A percentile compares a stretch with the other conserved stretches of the same genome.
phyloP scores from a whole-genome alignment of 2,797 vertebrate species.

The Acridotheres tristis region DNA sequence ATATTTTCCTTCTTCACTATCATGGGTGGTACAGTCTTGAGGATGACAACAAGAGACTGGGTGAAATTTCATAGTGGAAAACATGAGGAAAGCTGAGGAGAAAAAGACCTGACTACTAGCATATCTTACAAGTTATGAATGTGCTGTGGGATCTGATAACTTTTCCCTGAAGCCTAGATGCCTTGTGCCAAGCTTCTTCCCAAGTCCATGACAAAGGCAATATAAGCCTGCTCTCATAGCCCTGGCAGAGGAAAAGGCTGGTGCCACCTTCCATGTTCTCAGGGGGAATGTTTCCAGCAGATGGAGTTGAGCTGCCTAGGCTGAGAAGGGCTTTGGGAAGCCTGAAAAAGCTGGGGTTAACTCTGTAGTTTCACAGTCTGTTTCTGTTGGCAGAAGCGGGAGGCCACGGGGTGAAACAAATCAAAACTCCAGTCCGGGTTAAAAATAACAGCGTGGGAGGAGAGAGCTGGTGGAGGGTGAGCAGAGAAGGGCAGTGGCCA shows the following conservation, averaged over 20 bases:
- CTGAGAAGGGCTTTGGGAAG: not conserved
- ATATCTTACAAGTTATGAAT: not conserved
- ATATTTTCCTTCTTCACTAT: not conserved
- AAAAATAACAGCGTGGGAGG: not conserved
- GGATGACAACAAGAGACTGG: not conserved
- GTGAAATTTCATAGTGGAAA: not conserved
- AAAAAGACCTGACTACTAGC: not conserved
- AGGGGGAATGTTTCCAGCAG: not conserved
- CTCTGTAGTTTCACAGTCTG: not conserved
- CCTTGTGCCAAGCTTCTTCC: not conserved
- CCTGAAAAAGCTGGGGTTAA: not conserved
- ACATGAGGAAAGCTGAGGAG: not conserved
- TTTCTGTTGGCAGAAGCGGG: constrained; percentile 35
- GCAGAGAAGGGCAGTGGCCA: not conserved
- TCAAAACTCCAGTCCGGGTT: fast-evolving
- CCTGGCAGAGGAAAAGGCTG: not conserved
- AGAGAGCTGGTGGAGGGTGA: not conserved
- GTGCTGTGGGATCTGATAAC: not conserved
- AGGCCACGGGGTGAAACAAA: not conserved
- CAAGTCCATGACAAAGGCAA: not conserved
- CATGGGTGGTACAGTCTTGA: not conserved
- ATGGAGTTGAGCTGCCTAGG: not conserved
- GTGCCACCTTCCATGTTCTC: not conserved
- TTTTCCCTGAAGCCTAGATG: not conserved
- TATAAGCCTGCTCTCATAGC: fast-evolving